These are phyloP conservation scores for Neria commutata DNA, from an alignment of 2,888 invertebrate species.

Conservation along the genomic window DNA sequence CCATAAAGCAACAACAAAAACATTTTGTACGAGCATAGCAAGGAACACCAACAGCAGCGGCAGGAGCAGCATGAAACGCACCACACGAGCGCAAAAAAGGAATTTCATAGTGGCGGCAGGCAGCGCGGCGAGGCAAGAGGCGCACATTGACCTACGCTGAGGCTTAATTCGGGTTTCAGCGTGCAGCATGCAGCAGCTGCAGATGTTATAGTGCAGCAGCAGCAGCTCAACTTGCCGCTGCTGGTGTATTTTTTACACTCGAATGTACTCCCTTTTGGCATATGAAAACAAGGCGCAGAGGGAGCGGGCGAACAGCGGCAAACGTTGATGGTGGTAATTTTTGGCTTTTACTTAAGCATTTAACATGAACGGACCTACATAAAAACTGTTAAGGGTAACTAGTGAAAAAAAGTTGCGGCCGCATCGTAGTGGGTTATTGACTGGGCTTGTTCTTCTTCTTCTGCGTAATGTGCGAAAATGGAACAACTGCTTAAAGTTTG, in stretches of 20 bases:
- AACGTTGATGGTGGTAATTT: conserved; percentile 17
- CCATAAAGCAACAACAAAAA: background rate
- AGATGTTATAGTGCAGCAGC: too few species aligned
- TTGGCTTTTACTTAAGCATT: too few species aligned
- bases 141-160: conserved; percentile 56
- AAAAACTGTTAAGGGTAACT: too few species aligned
- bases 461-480: too few species aligned
- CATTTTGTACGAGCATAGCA: conserved; percentile 17
- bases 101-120: conserved; percentile 21
- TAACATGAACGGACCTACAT: too few species aligned
- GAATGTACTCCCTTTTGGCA: too few species aligned
- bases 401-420: too few species aligned
- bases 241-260: too few species aligned
- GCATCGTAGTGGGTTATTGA: too few species aligned
- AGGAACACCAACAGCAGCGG: conserved; percentile 25
- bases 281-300: background rate
- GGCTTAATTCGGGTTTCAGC: conserved; percentile 19
- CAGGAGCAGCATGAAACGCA: conserved; percentile 33
- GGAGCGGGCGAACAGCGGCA: conserved; percentile 36
- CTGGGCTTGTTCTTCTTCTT: too few species aligned
- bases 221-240: too few species aligned
- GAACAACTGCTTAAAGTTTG: too few species aligned
- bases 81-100: conserved; percentile 15
- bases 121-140: conserved; percentile 29
- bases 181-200: conserved; percentile 38